These are phyloP conservation scores for Synchiropus splendidus DNA, from an alignment of 2,113 vertebrate genomes.

Conservation along the genomic window DNA sequence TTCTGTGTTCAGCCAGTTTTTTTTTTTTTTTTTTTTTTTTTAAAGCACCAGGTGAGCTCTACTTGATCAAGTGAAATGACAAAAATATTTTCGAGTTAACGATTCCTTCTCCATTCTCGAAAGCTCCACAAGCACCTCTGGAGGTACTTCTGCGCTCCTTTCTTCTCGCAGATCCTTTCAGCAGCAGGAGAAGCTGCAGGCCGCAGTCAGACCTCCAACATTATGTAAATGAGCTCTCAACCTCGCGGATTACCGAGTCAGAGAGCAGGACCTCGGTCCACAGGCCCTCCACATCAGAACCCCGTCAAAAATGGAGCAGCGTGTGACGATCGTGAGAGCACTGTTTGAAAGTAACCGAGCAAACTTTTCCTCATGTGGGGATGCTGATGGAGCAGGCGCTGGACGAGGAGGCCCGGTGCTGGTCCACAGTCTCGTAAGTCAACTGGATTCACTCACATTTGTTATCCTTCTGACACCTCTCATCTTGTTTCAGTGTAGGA, in stretches of 20 bases:
- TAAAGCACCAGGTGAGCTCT: too few relatives aligned
- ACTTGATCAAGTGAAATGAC: too few relatives aligned
- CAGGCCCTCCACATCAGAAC: constrained; percentile 57
- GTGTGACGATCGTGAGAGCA: constrained; percentile 21
- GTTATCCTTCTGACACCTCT: too few relatives aligned
- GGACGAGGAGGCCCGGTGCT: constrained; percentile 21
- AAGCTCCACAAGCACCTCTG: too few relatives aligned
- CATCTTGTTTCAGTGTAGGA: too few relatives aligned
- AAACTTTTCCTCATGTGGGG: constrained; percentile 1
- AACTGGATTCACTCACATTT: too few relatives aligned
- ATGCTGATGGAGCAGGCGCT: constrained; percentile 10
- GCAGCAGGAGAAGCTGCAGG: constrained; percentile 45
- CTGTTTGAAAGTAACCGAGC: constrained; percentile 9
- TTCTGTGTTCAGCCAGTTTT: too few relatives aligned
- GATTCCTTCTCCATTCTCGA: too few relatives aligned
- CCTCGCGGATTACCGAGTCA: constrained; percentile 72
- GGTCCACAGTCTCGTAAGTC: too few relatives aligned
- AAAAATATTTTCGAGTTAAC: too few relatives aligned
- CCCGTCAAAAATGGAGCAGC: constrained; percentile 47
- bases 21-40: too few relatives aligned
- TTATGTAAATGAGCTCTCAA: constrained; percentile 79
- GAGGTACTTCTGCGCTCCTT: constrained; percentile 12
- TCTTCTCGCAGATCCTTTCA: constrained; percentile 31
- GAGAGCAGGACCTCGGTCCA: constrained; percentile 71
- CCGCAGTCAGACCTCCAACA: constrained; percentile 61